These are phyloP conservation scores for Eilema sororculum DNA, from an alignment of 2,888 invertebrate species.

Conservation along the genomic window DNA sequence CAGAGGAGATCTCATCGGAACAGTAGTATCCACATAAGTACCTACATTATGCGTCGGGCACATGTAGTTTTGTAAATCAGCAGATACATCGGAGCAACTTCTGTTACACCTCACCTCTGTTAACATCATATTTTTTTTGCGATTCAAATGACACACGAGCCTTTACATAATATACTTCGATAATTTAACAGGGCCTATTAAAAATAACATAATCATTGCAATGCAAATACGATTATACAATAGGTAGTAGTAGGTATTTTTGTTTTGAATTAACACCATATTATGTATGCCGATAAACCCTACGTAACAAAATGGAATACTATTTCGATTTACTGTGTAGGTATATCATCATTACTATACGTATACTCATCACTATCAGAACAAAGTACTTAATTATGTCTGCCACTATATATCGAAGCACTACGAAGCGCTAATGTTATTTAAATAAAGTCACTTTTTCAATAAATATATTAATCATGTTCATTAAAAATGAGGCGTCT, in stretches of 20 bases:
- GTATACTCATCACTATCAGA: conserved; percentile 50
- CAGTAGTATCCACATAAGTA: too few species aligned
- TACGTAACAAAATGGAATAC: conserved; percentile 23
- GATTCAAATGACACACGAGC: not conserved
- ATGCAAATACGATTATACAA: not conserved
- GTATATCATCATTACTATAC: conserved; percentile 39
- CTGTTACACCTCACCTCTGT: too few species aligned
- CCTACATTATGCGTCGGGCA: too few species aligned
- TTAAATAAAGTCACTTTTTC: conserved; percentile 13
- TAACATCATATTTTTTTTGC: too few species aligned
- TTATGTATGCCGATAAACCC: not conserved
- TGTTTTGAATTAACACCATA: conserved; percentile 24
- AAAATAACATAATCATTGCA: not conserved
- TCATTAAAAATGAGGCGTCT: not conserved
- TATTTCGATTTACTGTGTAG: conserved; percentile 28
- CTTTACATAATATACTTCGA: too few species aligned
- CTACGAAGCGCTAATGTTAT: not conserved
- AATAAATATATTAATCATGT: not conserved
- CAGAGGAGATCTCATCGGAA: too few species aligned
- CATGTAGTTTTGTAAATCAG: too few species aligned
- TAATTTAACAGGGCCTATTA: too few species aligned
- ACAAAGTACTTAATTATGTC: conserved; percentile 33
- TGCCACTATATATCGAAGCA: not conserved
- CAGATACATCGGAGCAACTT: too few species aligned
- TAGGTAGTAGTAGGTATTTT: conserved; percentile 1